Evolutionary conservation across 2,797 vertebrate species (phyloP), one percentile per base, ranked within the genome.

Genomic region (Moxostoma hubbsi): DNA sequence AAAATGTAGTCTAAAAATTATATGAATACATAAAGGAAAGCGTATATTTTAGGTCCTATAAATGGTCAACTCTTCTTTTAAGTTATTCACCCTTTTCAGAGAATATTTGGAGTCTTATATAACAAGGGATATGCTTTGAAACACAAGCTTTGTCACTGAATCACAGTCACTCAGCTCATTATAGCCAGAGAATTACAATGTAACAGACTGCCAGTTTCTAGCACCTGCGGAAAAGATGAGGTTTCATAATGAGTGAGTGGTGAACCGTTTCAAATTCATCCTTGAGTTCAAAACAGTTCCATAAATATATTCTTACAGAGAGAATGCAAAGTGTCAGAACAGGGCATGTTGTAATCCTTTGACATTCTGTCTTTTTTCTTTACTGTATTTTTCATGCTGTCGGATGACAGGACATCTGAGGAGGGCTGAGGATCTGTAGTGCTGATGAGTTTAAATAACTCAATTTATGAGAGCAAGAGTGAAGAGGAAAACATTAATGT

Each of bases 161-260:
- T 73, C 54, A 58, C 62, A 61, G 57, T 55, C 71, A 66, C 57
- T 63, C 24, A 43, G 64, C 69, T 77, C 73, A 74, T 82, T 82
- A 70, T 18, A 65, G 72, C 55, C 36, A 62, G 9, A 63, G 10
- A 63, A 78, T 45, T 57, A 11, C 50, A 55, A 55, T 62, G n/a
- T 43, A 11, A 59, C 49, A 49, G 18, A 15, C 13, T 11, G 55
- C 53, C 69, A 69, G 64, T 61, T 81, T 75, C 54, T 55, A 61
- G 68, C 84, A 75, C 84, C 66, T 81, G 84, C 45, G n/a, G 10
- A 62, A 73, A 70, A 64, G 53, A 81, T 51, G 36, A 81, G 65
- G 47, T 9, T 81, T 67, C 13, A 8, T 77, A 76, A 76, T 69
- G 58, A 70, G 36, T 18, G 16, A 80, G 36, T 15, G 67, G 46